A percentile compares a stretch with the other conserved stretches of the same genome.
These are phyloP conservation scores for Cyrtodaria siliqua DNA, from an alignment of 2,888 invertebrate genomes.

Conservation along the genomic window DNA sequence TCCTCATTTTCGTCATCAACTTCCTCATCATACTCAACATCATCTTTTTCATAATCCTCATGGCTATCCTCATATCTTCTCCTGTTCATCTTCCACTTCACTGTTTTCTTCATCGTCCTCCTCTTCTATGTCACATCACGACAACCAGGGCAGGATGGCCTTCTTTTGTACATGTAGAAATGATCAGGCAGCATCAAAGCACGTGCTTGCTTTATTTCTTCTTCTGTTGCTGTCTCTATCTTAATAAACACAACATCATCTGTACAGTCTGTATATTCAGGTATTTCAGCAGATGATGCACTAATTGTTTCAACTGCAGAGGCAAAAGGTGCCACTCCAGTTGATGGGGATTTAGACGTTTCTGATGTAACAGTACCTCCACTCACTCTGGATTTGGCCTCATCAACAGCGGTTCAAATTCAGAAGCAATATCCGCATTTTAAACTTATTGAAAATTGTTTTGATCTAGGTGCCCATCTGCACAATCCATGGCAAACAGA, in stretches of 20 bases:
- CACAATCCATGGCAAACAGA: constrained; percentile 94
- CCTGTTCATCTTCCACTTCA: constrained; percentile 47
- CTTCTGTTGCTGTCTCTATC: constrained; percentile 75
- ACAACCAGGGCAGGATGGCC: constrained; percentile 83
- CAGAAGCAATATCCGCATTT: constrained; percentile 91
- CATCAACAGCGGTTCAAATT: constrained; percentile 91
- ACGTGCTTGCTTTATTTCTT: constrained; percentile 79
- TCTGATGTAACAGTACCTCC: neutral
- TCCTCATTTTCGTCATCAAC: no score
- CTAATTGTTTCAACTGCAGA: constrained; percentile 41
- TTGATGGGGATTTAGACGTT: neutral
- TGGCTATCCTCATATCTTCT: constrained; percentile 49
- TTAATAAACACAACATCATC: constrained; percentile 77
- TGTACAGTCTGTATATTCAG: neutral
- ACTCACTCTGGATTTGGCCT: constrained; percentile 88
- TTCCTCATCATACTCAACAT: constrained; percentile 65
- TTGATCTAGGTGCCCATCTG: constrained; percentile 91
- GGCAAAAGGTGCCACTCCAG: constrained; percentile 4
- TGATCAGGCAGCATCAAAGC: constrained; percentile 80
- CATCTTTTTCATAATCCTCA: constrained; percentile 54
- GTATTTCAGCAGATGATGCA: neutral
- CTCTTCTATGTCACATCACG: constrained; percentile 73
- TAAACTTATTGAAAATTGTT: constrained; percentile 94
- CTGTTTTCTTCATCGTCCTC: constrained; percentile 22
- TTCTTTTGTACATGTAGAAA: constrained; percentile 83